Base-by-base conservation (phyloP, 30 jellyfish, hydroid and myxozoan genomes). In the Haliclystus octoradiatus region DNA sequence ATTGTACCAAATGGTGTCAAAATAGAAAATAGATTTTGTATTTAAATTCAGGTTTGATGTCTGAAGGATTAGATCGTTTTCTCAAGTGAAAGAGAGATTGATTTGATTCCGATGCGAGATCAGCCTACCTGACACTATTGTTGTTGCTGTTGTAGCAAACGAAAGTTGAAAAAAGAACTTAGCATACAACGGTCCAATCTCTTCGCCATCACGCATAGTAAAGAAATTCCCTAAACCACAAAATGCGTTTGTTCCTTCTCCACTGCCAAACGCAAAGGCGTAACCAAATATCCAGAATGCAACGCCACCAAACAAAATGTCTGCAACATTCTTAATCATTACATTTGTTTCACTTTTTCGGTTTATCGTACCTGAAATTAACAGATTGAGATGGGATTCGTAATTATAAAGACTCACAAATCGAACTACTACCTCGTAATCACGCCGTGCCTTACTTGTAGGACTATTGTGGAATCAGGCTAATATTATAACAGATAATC, bases 111-210 rank as follows among this genome's bases (percentile, higher is more conserved):
- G n/a, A n/a, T n/a, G n/a, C n/a, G n/a, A n/a, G n/a, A n/a, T n/a
- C n/a, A n/a, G n/a, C n/a, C n/a, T n/a, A 64, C 66, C 65, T 0
- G 86, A 75, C 28, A 75, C 75, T 4, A 75, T 75, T 3, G 86
- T 75, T 23, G 86, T 75, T 3, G 82, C 76, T 22, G 86, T 52
- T 23, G 86, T 63, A 15, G 86, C 82, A 1, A 75, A 75, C 34
- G 86, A 75, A 2, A 75, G 52, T 34, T 75, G 86, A 75, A 75
- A 75, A 50, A 75, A 75, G 47, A 9, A 64, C 75, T 75, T 65
- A 26, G 83, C 31, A 75, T 64, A 75, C 4, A 66, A 27, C 29
- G 61, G 29, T 1, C 51, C 86, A 32, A 26, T 31, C 30, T 3
- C 15, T 2, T 23, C 33, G n/a, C n/a, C n/a, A 23, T 34, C 51